Conservation (phyloP, 2,797 vertebrate genomes). For the Enteromius anoplus region DNA sequence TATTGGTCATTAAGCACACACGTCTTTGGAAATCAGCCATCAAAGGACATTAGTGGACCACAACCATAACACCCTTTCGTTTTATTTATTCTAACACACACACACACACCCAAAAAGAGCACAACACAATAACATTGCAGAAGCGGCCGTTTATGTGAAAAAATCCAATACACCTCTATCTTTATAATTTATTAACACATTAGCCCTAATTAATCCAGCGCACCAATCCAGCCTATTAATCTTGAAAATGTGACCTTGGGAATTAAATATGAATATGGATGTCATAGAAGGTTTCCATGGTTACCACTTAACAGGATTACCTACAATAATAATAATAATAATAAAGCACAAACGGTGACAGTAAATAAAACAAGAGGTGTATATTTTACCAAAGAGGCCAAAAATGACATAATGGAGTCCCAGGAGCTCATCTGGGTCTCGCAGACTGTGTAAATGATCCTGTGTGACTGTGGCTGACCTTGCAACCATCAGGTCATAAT, state of each 20-base stretch:
- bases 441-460: slow-evolving; percentile 16
- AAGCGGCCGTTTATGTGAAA: neutral
- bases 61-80: neutral
- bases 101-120: neutral
- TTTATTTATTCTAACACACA: neutral
- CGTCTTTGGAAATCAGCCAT: neutral
- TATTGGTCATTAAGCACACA: neutral
- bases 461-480: slow-evolving; percentile 20
- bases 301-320: slow-evolving; percentile 36
- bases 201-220: slow-evolving; percentile 42
- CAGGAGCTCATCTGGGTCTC: slow-evolving; percentile 14
- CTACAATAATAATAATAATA: neutral
- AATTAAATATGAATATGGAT: slow-evolving; percentile 56
- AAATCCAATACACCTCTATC: slow-evolving; percentile 35
- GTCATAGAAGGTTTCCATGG: slow-evolving; percentile 41
- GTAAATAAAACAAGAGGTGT: neutral
- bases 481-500: slow-evolving; percentile 69
- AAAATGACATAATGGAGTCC: neutral
- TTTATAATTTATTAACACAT: slow-evolving; percentile 42
- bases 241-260: slow-evolving; percentile 50
- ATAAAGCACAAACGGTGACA: neutral
- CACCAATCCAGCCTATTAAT: slow-evolving; percentile 42
- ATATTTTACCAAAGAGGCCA: neutral
- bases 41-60: neutral
- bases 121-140: neutral